Evolutionary conservation across 2,113 vertebrate species (phyloP), one percentile per base, ranked within the genome.

Genomic region (Aplodontia rufa): DNA sequence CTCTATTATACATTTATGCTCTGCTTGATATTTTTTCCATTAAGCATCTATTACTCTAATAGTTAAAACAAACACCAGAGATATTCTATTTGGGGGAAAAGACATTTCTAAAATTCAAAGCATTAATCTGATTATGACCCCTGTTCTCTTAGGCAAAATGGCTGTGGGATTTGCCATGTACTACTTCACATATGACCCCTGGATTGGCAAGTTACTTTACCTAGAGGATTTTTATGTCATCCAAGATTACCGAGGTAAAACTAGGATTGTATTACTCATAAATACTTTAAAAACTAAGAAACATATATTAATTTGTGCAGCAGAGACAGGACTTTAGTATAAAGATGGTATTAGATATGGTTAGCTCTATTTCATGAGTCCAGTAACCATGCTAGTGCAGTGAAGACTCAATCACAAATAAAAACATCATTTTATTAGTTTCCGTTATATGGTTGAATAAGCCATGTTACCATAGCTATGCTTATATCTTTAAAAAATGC

Each of bases 141-240:
- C 12, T 86, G 55, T 84, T 93, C 94, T 16, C 24, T 94, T 37
- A 98, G 98, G 96, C 24, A 91, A 97, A 93, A 88, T 94, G 62
- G 97, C 98, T 45, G 94, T 98, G 95, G 98, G 95, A 55, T 99
- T 99, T 96, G 98, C 98, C 42, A 99, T 98, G 97, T 98, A 99
- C 96, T 99, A 98, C 87, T 98, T 98, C 95, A 99, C 98, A 16
- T 99, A 99, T 13, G 97, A 99, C 89, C 98, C 98, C 53, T 98
- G 98, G 98, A 98, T 97, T 96, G 98, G 98, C 89, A 99, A 98
- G 94, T 97, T 98, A 62, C 97, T 99, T 82, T 98, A 99, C 96
- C 97, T 99, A 87, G 98, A 99, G 90, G 99, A 99, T 93, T 99
- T 99, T 95, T 99, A 98, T 49, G 98, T 98, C 72, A 99, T 87